These are phyloP conservation scores for Aphis craccivora DNA, from an alignment of 1,140 invertebrate genomes.

Conservation along the genomic window DNA sequence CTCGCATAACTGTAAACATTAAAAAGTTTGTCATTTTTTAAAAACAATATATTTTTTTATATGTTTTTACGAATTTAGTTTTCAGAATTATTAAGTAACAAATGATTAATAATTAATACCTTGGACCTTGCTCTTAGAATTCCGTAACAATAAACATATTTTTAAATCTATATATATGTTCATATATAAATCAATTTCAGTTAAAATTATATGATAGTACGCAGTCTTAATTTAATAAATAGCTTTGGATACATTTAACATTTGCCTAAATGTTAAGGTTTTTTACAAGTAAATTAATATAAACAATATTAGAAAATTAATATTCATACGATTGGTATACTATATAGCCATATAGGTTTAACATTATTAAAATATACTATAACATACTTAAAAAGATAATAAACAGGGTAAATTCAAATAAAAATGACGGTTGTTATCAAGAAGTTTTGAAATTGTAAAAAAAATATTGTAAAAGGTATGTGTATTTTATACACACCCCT, in stretches of 20 bases:
- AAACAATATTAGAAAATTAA: no score
- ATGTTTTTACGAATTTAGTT: background rate
- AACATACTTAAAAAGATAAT: no score
- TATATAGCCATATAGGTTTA: no score
- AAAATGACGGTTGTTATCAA: background rate
- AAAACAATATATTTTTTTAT: background rate
- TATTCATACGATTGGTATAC: no score
- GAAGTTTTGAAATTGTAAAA: background rate
- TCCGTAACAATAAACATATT: background rate
- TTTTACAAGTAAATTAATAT: background rate
- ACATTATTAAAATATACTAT: no score
- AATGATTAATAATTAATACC: background rate
- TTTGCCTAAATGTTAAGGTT: background rate
- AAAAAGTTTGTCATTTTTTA: background rate
- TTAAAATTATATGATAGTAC: background rate
- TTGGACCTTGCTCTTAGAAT: background rate
- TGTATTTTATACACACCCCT: background rate
- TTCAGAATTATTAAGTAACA: background rate
- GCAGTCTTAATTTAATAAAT: background rate
- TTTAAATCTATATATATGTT: no score
- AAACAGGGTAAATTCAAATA: background rate
- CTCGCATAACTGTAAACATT: conserved; percentile 12
- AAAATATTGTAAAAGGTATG: background rate
- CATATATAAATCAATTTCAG: background rate
- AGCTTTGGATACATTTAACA: background rate